Conservation (phyloP, 2,113 vertebrate genomes). For the Etia nguti region DNA sequence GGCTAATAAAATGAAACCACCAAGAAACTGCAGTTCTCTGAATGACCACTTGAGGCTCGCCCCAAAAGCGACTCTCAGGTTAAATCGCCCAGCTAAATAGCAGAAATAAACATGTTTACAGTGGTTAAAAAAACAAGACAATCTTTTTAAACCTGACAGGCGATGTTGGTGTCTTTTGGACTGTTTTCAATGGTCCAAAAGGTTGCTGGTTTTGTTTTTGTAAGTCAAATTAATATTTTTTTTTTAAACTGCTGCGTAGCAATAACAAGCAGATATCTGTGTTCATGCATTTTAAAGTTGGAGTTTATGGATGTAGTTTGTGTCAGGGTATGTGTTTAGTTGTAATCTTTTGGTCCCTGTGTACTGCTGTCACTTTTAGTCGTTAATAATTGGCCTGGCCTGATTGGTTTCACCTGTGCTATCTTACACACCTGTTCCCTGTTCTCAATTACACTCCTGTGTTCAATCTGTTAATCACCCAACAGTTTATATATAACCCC, state of each 20-base stretch:
- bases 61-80: rapidly evolving
- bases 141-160: not conserved
- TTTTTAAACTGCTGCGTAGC: not conserved
- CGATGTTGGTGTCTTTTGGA: not conserved
- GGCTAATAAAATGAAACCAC: not conserved
- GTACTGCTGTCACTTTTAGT: not conserved
- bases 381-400: not conserved
- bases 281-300: not conserved
- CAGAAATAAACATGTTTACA: not conserved
- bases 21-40: not conserved
- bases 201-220: not conserved
- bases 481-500: not conserved
- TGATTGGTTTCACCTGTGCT: not conserved
- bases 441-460: not conserved
- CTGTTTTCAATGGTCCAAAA: not conserved
- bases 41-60: not conserved
- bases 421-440: not conserved
- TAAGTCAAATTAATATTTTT: not conserved
- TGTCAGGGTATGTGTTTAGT: not conserved
- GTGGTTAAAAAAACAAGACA: not conserved
- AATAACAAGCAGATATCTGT: not conserved
- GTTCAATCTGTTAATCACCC: not conserved
- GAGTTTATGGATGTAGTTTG: not conserved
- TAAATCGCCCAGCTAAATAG: not conserved
- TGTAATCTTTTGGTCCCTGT: not conserved